Conservation (phyloP, 2,113 vertebrate genomes). For the Oryctolagus cuniculus region DNA sequence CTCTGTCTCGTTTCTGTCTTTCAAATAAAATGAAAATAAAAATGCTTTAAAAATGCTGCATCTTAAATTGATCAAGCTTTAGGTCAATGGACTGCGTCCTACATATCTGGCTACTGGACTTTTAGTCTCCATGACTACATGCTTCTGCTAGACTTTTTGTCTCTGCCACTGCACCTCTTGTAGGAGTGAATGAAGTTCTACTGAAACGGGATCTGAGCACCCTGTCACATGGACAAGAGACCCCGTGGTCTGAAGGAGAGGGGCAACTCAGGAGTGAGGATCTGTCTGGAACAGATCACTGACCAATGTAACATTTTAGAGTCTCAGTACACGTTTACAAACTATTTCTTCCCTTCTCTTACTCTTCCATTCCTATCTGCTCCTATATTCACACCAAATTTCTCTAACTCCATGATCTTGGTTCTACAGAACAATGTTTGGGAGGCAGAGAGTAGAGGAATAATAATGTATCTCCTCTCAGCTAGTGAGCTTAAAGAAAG, state of each 20-base stretch:
- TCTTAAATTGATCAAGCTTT: not conserved
- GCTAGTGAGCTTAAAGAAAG: not conserved
- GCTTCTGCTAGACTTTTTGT: not conserved
- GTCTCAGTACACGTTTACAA: slow-evolving; percentile 21
- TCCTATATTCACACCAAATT: slow-evolving; percentile 34
- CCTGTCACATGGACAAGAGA: not conserved
- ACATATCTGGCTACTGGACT: too few species aligned
- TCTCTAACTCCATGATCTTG: not conserved
- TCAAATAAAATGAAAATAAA: too few species aligned
- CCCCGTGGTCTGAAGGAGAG: not conserved
- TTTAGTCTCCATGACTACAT: not conserved
- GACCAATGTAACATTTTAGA: not conserved
- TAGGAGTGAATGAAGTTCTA: not conserved
- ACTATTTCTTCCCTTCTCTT: slow-evolving; percentile 18
- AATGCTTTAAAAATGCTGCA: too few species aligned
- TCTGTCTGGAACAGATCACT: not conserved
- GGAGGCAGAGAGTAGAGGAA: not conserved
- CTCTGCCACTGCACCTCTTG: not conserved
- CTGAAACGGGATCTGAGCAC: not conserved
- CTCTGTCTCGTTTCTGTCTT: too few species aligned
- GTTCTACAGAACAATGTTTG: not conserved
- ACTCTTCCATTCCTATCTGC: not conserved
- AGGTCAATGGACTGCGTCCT: not conserved
- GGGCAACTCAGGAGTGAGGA: not conserved
- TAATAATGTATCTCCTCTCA: not conserved